Conservation (phyloP, 2,888 invertebrate species). For the Invenusta paracnida region DNA sequence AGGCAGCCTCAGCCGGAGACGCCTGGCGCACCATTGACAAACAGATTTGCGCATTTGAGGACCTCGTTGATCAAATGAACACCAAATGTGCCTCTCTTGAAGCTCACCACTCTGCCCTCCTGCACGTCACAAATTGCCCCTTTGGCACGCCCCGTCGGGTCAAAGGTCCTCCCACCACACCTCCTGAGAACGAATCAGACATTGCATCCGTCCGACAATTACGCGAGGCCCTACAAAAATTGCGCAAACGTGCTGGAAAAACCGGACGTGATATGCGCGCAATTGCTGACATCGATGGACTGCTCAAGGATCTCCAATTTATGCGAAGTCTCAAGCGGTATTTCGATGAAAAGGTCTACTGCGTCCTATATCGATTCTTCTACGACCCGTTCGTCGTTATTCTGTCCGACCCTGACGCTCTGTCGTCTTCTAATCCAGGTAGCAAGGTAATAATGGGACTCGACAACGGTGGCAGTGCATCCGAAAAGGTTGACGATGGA, state of each 20-base stretch:
- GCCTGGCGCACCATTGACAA: background rate
- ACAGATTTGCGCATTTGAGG: background rate
- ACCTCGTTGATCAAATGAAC: background rate
- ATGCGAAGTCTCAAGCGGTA: constrained; percentile 51
- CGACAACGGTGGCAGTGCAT: constrained; percentile 39
- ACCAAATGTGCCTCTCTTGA: background rate
- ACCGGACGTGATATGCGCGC: background rate
- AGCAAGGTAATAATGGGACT: constrained; percentile 44
- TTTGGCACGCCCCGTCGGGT: background rate
- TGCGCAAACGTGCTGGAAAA: background rate
- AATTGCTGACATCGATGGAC: constrained; percentile 48
- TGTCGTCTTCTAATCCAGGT: too few species aligned
- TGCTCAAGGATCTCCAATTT: constrained; percentile 51
- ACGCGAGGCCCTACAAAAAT: background rate
- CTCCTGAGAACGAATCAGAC: background rate
- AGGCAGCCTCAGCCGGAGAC: too few species aligned
- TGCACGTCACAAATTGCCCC: background rate
- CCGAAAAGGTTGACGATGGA: constrained; percentile 20
- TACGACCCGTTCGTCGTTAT: constrained; percentile 48
- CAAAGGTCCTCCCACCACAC: background rate
- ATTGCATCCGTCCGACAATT: background rate
- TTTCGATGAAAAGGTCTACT: constrained; percentile 53
- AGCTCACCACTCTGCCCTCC: background rate
- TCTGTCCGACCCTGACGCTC: background rate
- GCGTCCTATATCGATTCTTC: constrained; percentile 50